These are phyloP conservation scores for Neoaliturus tenellus DNA, from an alignment of 2,888 invertebrate species.

Conservation along the genomic window DNA sequence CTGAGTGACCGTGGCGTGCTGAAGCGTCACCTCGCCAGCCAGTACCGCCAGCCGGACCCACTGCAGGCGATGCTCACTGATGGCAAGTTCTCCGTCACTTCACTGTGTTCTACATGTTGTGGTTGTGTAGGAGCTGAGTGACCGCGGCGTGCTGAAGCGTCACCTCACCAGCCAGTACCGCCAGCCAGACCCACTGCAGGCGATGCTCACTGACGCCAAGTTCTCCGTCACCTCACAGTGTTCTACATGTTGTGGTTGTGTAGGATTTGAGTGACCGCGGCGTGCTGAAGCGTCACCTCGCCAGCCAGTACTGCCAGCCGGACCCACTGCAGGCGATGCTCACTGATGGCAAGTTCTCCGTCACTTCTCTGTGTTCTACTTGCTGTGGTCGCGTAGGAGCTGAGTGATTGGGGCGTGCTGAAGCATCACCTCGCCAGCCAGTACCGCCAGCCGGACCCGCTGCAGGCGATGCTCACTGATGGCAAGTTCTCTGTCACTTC, in stretches of 20 bases:
- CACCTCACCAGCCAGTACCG: conserved; percentile 56
- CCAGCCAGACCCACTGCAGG: conserved; percentile 60
- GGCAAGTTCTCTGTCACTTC: background rate
- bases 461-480: conserved; percentile 59
- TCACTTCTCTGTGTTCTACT: too few species aligned
- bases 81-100: conserved; percentile 57
- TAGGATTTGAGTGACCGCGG: conserved; percentile 73
- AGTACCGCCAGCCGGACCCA: conserved; percentile 60
- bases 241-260: conserved; percentile 70
- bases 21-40: conserved; percentile 70
- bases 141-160: conserved; percentile 73
- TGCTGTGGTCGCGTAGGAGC: conserved; percentile 72
- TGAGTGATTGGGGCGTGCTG: conserved; percentile 72
- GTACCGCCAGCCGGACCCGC: conserved; percentile 60
- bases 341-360: conserved; percentile 56
- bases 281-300: conserved; percentile 71
- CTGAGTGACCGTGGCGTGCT: conserved; percentile 72
- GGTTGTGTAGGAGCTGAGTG: conserved; percentile 74
- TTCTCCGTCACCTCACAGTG: conserved; percentile 53
- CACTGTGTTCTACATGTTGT: conserved; percentile 41
- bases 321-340: conserved; percentile 61
- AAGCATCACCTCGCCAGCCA: conserved; percentile 70
- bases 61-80: conserved; percentile 59
- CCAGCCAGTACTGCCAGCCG: conserved; percentile 55
- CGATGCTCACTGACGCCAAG: conserved; percentile 57